Conservation (phyloP, 2,797 vertebrate genomes). For the Mycteria americana region DNA sequence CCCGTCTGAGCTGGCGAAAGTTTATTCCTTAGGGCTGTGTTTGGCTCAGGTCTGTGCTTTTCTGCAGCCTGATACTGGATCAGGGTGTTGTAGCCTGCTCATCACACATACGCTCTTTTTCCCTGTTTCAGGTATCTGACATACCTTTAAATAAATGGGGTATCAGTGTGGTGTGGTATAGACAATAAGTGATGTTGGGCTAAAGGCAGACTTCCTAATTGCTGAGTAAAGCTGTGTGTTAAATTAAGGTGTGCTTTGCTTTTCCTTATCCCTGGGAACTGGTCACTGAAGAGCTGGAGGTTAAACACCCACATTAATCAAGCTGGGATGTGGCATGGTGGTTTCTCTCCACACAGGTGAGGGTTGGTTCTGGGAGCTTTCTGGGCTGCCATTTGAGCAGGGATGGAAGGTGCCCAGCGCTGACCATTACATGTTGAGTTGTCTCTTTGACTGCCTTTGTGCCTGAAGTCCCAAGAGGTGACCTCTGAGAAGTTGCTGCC, state of each 20-base stretch:
- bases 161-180: rapidly evolving
- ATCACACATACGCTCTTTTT: background rate
- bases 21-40: background rate
- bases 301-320: rapidly evolving
- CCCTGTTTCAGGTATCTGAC: background rate
- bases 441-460: background rate
- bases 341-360: background rate
- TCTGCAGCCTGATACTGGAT: background rate
- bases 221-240: background rate
- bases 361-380: background rate
- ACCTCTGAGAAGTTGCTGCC: background rate
- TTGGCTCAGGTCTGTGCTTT: background rate
- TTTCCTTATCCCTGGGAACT: background rate
- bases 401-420: background rate
- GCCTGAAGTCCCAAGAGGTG: background rate
- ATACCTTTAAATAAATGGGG: background rate
- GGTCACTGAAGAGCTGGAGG: background rate
- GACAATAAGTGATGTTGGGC: background rate
- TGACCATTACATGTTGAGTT: background rate
- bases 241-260: background rate
- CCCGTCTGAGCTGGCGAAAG: no score
- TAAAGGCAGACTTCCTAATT: background rate
- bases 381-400: background rate
- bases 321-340: background rate
- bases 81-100: background rate